Percentiles rank a stretch among this genome's conserved stretches.
phyloP scores from a whole-genome alignment of 1,140 invertebrate genomes.

The Drosophila santomea region DNA sequence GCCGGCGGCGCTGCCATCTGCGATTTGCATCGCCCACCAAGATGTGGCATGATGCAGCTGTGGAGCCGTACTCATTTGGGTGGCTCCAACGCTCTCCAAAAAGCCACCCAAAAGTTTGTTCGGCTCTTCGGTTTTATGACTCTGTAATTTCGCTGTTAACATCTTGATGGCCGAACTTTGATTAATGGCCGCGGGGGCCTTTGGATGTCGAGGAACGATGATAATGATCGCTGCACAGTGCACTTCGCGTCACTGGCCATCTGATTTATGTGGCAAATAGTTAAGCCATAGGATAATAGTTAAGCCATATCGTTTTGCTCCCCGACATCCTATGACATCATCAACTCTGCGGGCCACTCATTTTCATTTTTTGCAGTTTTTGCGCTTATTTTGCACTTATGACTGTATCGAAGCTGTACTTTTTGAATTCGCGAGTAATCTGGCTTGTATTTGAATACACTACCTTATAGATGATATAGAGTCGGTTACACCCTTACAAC shows the following conservation, averaged over 20 bases:
- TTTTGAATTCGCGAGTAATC: no score
- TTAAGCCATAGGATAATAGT: background rate
- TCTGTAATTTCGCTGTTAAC: constrained; percentile 50
- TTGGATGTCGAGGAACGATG: constrained; percentile 1
- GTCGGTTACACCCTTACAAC: background rate
- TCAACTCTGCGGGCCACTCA: constrained; percentile 3
- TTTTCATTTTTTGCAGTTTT: background rate
- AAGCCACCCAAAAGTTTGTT: background rate
- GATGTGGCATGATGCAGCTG: background rate
- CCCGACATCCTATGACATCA: constrained; percentile 35
- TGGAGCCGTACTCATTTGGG: background rate
- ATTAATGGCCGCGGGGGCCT: constrained; percentile 34
- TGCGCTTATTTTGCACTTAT: background rate
- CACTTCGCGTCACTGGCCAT: constrained; percentile 37
- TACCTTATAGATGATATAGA: background rate
- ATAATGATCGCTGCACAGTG: constrained; percentile 29
- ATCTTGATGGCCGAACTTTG: constrained; percentile 53
- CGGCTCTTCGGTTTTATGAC: constrained; percentile 27
- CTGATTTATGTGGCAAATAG: constrained; percentile 29
- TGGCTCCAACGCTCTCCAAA: constrained; percentile 1
- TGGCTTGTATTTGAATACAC: no score
- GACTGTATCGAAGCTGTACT: background rate
- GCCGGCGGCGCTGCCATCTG: constrained; percentile 44
- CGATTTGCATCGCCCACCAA: constrained; percentile 59
- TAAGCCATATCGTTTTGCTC: constrained; percentile 23